These are phyloP conservation scores for Leptinotarsa haldemani DNA, from an alignment of 2,888 invertebrate genomes.

Conservation along the genomic window DNA sequence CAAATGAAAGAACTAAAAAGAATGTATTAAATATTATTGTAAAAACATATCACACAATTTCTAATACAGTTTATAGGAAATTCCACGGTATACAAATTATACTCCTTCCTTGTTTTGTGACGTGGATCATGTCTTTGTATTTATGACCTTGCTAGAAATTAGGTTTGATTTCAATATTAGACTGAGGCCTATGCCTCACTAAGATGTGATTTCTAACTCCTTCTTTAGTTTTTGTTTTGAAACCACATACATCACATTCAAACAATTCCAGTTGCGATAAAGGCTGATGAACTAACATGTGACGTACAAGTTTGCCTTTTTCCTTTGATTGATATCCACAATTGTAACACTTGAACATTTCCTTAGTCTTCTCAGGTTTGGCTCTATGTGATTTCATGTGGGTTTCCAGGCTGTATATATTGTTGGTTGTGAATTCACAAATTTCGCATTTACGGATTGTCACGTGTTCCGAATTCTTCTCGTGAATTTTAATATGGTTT, in stretches of 20 bases:
- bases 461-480: not conserved
- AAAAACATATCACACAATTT: no score
- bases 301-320: not conserved
- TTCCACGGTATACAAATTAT: no score
- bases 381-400: constrained; percentile 13
- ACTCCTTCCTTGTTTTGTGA: no score
- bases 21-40: no score
- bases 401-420: constrained; percentile 6
- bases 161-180: not conserved
- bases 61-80: no score
- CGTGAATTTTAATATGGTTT: constrained; percentile 14
- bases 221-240: not conserved
- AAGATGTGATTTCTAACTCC: not conserved
- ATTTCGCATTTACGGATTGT: constrained; percentile 14
- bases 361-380: not conserved
- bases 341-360: not conserved
- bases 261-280: not conserved
- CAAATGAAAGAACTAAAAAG: no score
- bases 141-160: not conserved
- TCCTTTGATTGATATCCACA: not conserved
- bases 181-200: not conserved
- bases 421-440: constrained; percentile 17
- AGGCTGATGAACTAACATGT: not conserved
- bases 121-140: no score
- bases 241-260: not conserved